Evolutionary conservation across 64 coral and sea anemone species (phyloP).

Genomic region (Dendronephthya gigantea): DNA sequence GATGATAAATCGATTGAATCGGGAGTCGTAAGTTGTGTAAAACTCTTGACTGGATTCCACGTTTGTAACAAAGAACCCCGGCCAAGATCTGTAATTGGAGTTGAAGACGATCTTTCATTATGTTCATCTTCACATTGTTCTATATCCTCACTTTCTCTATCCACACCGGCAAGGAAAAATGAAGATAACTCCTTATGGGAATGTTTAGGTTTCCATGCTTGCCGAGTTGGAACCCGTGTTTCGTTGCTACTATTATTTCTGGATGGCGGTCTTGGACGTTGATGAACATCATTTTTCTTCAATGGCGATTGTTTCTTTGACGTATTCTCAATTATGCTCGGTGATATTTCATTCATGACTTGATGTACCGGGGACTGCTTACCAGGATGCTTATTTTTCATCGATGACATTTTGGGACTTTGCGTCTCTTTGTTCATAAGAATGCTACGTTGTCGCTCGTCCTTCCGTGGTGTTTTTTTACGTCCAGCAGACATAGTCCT

Average conservation of each 20-base stretch:
- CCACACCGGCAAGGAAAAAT: constrained; percentile 76
- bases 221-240: background rate
- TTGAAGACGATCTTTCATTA: background rate
- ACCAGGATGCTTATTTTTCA: background rate
- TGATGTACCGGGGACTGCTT: background rate
- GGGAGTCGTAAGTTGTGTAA: background rate
- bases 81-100: background rate
- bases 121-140: background rate
- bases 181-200: constrained; percentile 50
- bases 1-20: too few species aligned
- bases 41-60: background rate
- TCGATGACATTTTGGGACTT: background rate
- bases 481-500: background rate
- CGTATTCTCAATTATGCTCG: background rate
- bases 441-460: background rate
- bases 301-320: background rate
- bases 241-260: background rate
- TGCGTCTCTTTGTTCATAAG: background rate
- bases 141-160: background rate
- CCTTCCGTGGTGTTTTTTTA: background rate
- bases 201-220: constrained; percentile 63
- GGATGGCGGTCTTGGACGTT: background rate
- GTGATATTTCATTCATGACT: background rate
- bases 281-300: background rate
- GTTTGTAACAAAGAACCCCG: background rate